Evolutionary conservation across 2,113 vertebrate genomes (phyloP), one percentile per base, ranked within the genome.

Genomic region (Otus sunia): DNA sequence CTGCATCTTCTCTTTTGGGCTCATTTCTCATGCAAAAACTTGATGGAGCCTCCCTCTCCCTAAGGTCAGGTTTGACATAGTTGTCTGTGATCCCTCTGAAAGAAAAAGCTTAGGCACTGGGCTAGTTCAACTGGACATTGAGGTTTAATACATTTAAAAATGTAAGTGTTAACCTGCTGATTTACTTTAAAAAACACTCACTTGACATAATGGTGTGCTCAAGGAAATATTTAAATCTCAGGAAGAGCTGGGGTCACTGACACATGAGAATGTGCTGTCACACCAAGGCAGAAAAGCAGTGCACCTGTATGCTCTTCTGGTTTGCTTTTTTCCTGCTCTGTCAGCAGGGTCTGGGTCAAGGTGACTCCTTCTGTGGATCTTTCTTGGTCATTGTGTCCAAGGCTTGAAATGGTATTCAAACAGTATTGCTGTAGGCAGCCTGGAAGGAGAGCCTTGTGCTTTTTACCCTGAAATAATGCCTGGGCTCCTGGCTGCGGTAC

Each of bases 401-500:
- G 15, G 21, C 49, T 37, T 26, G 76, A 36, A 41, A 10, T 0
- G 1, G 32, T n/a, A 18, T 39, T 63, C 36, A 21, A 6, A 10
- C 21, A 11, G 25, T 3, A 10, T 59, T 45, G n/a, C 81, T 88
- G 67, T 20, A 17, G 82, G 67, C 39, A 73, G 45, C 36, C 26
- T 21, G 78, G 27, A 23, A 36, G 36, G 34, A 74, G 27, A 77
- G 9, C 16, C 49, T n/a, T 10, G 23, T 59, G 45, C 29, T 39
- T 75, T 53, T 23, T 5, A 8, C 55, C 58, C 21, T 2, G 0
- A 20, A 62, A 9, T 10, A 39, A 11, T 0, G 0, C 30, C 37
- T 5, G 39, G 26, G 47, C 45, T 74, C n/a, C 47, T 62, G 41
- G 19, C 82, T 49, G 79, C 2, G 0, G 30, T 10, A 4, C 39